Evolutionary conservation across 2,797 vertebrate genomes (phyloP), one percentile per base, ranked within the genome.

Genomic region (Valencia hispanica): DNA sequence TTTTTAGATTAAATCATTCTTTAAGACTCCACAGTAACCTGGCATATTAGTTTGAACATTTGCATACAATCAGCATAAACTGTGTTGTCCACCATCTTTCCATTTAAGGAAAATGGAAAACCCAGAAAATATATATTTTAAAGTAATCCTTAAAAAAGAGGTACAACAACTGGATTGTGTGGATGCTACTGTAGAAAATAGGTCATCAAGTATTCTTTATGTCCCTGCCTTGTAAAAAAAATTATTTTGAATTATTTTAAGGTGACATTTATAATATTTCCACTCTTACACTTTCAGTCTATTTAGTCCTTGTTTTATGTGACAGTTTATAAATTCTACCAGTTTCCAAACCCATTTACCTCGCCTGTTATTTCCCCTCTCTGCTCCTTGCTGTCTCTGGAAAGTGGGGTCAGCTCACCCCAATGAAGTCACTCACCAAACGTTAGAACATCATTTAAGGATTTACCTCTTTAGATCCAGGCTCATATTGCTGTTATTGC

Each of bases 401-500:
- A 85, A 85, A 90, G 85, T 75, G 81, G 80, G 90, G 91, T 93
- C 87, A 85, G 69, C 81, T 87, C 87, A 89, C 87, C 87, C 50
- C 66, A 79, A 83, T 92, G 85, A 91, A 93, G 90, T 88, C 85
- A 88, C 85, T 87, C 36, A 36, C 80, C 34, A 71, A 79, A 84
- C 50, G 36, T 79, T 80, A 88, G 88, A 92, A 91, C 89, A 92
- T 92, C 78, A 91, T 89, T 93, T 86, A 90, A 86, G 85, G 81
- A 88, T 92, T 90, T 88, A 88, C 80, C 81, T 86, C 86, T 88
- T 87, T 79, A 85, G 78, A 91, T 92, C 89, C 85, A n/a, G 36
- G 79, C 73, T 76, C 82, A 92, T 87, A 93, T 93, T 90, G 89
- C 92, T 85, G 86, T 90, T 88, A 93, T 93, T 93, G 84, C 86